Conservation (phyloP, 2,113 vertebrate species). For the Meleagris gallopavo region DNA sequence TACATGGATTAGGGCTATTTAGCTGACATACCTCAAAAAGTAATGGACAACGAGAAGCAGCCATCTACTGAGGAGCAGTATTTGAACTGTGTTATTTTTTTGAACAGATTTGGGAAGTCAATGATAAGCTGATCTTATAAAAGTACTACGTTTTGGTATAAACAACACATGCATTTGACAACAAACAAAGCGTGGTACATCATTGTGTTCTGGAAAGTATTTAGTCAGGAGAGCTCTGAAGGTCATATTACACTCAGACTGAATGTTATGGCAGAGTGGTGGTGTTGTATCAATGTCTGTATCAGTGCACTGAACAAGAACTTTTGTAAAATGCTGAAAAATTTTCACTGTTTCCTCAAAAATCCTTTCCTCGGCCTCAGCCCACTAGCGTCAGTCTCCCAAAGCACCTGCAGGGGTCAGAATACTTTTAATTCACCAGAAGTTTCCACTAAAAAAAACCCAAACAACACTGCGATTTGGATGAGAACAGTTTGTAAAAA, state of each 20-base stretch:
- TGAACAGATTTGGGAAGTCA: background rate
- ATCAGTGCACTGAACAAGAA: background rate
- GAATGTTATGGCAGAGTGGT: accelerated
- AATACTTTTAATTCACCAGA: constrained; percentile 53
- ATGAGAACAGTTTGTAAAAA: constrained; percentile 15
- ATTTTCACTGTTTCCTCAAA: background rate
- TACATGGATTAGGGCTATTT: background rate
- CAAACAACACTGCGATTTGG: background rate
- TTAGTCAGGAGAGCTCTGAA: background rate
- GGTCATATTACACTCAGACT: background rate
- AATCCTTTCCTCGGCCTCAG: background rate
- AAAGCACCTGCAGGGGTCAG: constrained; percentile 68
- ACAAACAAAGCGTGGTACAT: background rate
- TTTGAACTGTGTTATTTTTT: background rate
- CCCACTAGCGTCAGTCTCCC: background rate
- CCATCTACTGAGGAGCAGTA: background rate
- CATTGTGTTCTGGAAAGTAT: background rate
- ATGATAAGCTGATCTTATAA: background rate
- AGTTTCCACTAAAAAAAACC: constrained; percentile 25
- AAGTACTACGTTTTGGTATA: background rate
- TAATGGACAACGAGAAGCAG: background rate
- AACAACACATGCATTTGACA: background rate
- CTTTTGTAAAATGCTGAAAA: background rate
- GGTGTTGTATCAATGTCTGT: background rate
- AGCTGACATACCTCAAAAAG: background rate